A percentile compares a stretch with the other conserved stretches of the same genome.
Evolutionary conservation across 2,113 vertebrate genomes (phyloP).

Genomic region (Petrocephalus zakoni): DNA sequence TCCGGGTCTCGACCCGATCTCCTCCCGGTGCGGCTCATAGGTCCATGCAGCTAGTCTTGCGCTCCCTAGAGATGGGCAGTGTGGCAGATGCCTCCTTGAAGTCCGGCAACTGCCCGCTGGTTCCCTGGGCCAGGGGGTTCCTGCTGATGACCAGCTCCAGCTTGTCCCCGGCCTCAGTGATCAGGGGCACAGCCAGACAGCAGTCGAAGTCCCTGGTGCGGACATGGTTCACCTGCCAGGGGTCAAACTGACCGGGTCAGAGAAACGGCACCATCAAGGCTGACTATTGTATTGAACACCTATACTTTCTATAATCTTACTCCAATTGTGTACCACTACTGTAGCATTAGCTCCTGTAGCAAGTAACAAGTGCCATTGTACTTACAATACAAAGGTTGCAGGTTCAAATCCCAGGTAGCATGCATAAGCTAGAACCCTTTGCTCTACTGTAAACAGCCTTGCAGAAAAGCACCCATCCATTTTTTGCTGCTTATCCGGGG

Average conservation of each 20-base stretch:
- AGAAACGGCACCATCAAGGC: background rate
- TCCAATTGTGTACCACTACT: background rate
- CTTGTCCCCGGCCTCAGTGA: constrained; percentile 83
- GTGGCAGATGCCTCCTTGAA: constrained; percentile 23
- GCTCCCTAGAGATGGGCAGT: constrained; percentile 26
- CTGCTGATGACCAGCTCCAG: constrained; percentile 89
- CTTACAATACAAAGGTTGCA: background rate
- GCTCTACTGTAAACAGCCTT: background rate
- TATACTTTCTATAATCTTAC: background rate
- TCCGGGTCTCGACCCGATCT: background rate
- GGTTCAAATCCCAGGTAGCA: background rate
- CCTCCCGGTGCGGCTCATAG: constrained; percentile 20
- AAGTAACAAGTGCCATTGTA: background rate
- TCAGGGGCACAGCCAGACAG: constrained; percentile 86
- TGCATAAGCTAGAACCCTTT: background rate
- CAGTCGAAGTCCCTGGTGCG: constrained; percentile 92
- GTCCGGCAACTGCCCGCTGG: background rate
- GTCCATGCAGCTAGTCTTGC: constrained; percentile 49
- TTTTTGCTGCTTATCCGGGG: too few species aligned
- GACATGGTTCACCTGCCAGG: constrained; percentile 76
- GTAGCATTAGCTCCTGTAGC: background rate
- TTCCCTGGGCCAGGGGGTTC: constrained; percentile 63
- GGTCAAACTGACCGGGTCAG: background rate
- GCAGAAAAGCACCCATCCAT: background rate
- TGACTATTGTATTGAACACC: background rate